Evolutionary conservation across 1,140 invertebrate genomes (phyloP), one percentile per base, ranked within the genome.

Genomic region (Galleria mellonella): DNA sequence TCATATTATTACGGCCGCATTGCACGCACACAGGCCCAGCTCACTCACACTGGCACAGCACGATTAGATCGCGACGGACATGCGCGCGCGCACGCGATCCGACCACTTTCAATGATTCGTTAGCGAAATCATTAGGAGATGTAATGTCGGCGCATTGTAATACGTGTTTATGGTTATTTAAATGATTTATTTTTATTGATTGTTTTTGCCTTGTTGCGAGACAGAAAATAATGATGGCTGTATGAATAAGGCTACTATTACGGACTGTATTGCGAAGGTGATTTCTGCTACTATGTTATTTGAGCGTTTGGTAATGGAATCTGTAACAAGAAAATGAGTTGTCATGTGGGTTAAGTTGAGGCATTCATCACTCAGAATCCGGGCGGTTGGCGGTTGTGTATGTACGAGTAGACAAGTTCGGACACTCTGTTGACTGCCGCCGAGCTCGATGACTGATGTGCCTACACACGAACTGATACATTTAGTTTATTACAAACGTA

Each of bases 181-280:
- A 85, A 85, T 85, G 82, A 85, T 85, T 83, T 85, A 83, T 85
- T 85, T 85, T 85, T 85, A 85, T 85, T 85, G 78, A 85, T 85
- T 79, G 78, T 83, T 83, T 85, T 85, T 73, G 81, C 76, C 81
- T 85, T 82, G 81, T 76, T 79, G 67, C 76, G 42, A 79, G 81
- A 85, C 81, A 79, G 76, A 79, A 83, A 85, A 83, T 85, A 85
- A 85, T 85, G 78, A 79, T 78, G 63, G 64, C 39, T 56, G 73
- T 61, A 71, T 70, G 72, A 72, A 72, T 75, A 77, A 81, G 73
- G 73, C 76, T 84, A 72, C 72, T 66, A 84, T 76, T 79, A 74
- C 68, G 45, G 51, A 54, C 47, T 50, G 62, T 67, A 62, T 78
- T 82, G 72, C 72, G 75, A 85, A 82, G 77, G 77, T 74, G 67